These are phyloP conservation scores for Allophyes oxyacanthae DNA, from an alignment of 2,888 invertebrate species.

Conservation along the genomic window DNA sequence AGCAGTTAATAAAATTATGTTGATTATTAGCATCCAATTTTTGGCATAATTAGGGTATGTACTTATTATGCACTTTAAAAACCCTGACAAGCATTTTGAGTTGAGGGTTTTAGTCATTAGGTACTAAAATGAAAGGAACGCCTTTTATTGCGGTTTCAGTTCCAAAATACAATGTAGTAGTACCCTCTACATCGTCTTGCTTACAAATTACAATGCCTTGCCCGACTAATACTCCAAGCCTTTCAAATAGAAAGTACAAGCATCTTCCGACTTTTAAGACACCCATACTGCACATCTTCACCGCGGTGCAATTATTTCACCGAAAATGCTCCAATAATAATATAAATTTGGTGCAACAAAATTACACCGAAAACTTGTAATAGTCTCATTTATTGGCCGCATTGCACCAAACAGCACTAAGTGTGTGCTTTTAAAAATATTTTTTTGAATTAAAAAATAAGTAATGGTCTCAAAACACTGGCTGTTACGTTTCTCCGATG, in stretches of 20 bases:
- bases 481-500: constrained; percentile 87
- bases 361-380: constrained; percentile 73
- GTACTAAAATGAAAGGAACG: too few species aligned
- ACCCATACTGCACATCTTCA: constrained; percentile 48
- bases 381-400: constrained; percentile 76
- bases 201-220: too few species aligned
- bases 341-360: constrained; percentile 67
- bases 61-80: too few species aligned
- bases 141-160: too few species aligned
- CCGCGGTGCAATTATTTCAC: constrained; percentile 51
- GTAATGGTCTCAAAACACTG: constrained; percentile 89
- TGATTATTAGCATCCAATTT: too few species aligned
- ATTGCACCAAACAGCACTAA: constrained; percentile 81
- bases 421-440: constrained; percentile 81
- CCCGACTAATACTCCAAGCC: constrained; percentile 7
- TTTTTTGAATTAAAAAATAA: constrained; percentile 88
- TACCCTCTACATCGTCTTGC: too few species aligned
- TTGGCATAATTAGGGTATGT: too few species aligned
- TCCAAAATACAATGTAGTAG: too few species aligned
- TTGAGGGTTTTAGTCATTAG: too few species aligned
- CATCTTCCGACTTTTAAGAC: constrained; percentile 30
- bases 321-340: constrained; percentile 59
- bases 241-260: constrained; percentile 26
- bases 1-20: too few species aligned
- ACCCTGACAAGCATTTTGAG: too few species aligned